A percentile compares a stretch with the other conserved stretches of the same genome.
Conservation (phyloP, 2,797 vertebrate species). For the Aotus griseimembra region DNA sequence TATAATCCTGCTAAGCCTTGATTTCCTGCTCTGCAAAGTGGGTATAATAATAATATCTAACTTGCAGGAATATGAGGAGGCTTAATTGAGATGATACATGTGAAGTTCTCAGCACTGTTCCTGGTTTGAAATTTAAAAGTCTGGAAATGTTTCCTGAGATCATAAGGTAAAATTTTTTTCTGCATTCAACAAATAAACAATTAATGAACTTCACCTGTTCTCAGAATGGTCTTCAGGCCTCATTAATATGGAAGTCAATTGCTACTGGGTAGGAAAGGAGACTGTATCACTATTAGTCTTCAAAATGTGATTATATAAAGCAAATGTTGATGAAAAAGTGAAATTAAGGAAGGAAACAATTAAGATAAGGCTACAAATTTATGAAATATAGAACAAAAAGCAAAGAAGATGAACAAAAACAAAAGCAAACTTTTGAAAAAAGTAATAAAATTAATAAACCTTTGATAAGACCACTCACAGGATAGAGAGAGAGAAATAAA, state of each 20-base stretch:
- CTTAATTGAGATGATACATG: neutral
- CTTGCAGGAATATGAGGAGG: neutral
- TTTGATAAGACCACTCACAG: neutral
- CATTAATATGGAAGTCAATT: neutral
- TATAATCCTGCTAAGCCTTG: neutral
- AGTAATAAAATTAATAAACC: neutral
- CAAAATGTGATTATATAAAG: neutral
- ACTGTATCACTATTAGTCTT: neutral
- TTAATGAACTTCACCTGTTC: neutral
- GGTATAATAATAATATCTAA: neutral
- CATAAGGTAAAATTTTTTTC: neutral
- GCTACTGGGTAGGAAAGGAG: neutral
- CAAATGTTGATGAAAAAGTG: neutral
- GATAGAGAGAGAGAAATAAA: neutral
- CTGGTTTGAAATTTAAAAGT: neutral
- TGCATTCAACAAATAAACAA: neutral
- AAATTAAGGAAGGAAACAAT: neutral
- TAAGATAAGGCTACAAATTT: neutral
- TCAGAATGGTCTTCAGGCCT: neutral
- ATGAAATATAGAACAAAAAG: neutral
- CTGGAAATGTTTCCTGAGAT: neutral
- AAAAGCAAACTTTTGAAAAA: conserved; percentile 10
- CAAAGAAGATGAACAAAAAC: neutral
- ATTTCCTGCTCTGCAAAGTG: neutral
- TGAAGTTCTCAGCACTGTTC: neutral